Evolutionary conservation across 2,113 vertebrate genomes (phyloP).

Genomic region (Polypterus senegalus): DNA sequence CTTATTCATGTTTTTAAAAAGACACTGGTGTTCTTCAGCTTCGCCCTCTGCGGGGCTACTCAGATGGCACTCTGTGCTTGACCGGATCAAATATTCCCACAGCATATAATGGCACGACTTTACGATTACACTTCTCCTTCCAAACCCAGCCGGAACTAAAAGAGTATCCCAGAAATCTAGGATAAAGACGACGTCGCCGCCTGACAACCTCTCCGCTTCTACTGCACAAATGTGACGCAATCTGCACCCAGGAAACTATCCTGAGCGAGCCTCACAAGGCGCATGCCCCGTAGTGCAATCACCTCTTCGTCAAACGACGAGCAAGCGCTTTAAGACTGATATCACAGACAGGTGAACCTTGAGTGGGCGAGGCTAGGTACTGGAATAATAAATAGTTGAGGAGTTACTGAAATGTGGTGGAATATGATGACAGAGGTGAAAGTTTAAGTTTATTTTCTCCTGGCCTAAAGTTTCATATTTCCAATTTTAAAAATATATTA

Average conservation of each 20-base stretch:
- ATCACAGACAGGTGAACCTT: too few species aligned
- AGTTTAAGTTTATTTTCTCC: too few species aligned
- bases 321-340: too few species aligned
- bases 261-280: conserved; percentile 7
- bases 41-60: conserved; percentile 27
- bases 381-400: too few species aligned
- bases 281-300: too few species aligned
- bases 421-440: too few species aligned
- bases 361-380: too few species aligned
- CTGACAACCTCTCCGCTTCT: conserved; percentile 2
- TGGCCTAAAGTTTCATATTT: too few species aligned
- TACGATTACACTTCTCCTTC: conserved; percentile 4
- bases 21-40: conserved; percentile 28
- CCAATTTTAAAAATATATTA: too few species aligned
- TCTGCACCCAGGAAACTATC: conserved; percentile 33
- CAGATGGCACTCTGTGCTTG: conserved; percentile 10
- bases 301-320: too few species aligned
- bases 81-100: conserved; percentile 10
- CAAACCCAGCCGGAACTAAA: conserved; percentile 6
- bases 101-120: neutral
- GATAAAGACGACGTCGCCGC: conserved; percentile 3
- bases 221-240: conserved; percentile 19
- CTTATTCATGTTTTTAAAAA: conserved; percentile 60
- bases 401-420: too few species aligned
- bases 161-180: conserved; percentile 1